phyloP scores from a whole-genome alignment of 2,797 vertebrate species.

The Alcedo quadribrachys region DNA sequence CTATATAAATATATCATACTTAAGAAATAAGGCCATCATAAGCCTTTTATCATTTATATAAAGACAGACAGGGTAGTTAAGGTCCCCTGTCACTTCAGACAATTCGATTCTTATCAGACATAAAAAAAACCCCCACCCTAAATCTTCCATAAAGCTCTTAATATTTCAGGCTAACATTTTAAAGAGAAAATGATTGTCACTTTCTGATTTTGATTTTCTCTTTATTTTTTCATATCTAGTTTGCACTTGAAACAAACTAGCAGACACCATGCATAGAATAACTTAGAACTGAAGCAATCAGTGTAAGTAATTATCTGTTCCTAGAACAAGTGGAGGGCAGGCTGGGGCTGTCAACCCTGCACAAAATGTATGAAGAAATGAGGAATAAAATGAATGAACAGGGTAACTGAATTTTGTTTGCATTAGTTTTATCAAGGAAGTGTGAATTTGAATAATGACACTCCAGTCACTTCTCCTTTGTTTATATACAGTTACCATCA shows the following conservation, averaged over 20 bases:
- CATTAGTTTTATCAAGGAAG: not conserved
- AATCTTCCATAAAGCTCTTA: not conserved
- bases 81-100: not conserved
- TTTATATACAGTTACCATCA: not conserved
- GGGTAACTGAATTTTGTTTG: not conserved
- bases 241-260: not conserved
- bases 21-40: not conserved
- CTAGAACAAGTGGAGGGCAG: not conserved
- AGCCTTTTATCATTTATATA: not conserved
- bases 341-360: not conserved
- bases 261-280: not conserved
- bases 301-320: not conserved
- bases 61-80: not conserved
- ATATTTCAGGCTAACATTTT: not conserved
- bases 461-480: not conserved
- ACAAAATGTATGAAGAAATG: not conserved
- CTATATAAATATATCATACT: not conserved
- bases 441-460: slow-evolving; percentile 5
- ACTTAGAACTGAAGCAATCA: not conserved
- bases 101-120: not conserved
- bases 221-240: not conserved
- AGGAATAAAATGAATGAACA: not conserved
- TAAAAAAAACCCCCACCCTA: fast-evolving
- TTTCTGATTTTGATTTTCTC: not conserved
- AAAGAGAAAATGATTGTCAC: not conserved